Conservation (phyloP, 2,113 vertebrate genomes). For the Nipponia nippon region DNA sequence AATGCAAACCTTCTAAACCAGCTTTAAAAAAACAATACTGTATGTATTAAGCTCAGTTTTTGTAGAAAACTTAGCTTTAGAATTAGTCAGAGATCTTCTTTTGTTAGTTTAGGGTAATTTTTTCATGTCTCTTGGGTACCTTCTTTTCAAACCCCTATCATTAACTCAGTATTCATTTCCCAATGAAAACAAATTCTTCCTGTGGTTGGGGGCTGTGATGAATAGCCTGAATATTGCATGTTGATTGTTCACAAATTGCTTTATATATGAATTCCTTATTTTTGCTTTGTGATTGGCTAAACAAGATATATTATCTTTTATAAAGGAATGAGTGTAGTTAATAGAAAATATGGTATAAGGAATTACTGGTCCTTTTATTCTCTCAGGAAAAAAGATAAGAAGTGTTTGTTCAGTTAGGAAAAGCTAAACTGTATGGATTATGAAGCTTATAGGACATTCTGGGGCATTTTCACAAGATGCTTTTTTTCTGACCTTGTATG, state of each 20-base stretch:
- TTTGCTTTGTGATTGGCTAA: not conserved
- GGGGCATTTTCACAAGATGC: not conserved
- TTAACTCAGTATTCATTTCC: not conserved
- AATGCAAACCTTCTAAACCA: not conserved
- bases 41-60: not conserved
- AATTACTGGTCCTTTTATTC: not conserved
- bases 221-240: not conserved
- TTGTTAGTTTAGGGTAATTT: not conserved
- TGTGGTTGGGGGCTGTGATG: not conserved
- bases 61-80: not conserved
- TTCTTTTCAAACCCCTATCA: not conserved
- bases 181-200: not conserved
- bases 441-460: not conserved
- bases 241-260: not conserved
- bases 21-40: not conserved
- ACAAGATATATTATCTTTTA: not conserved
- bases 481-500: not conserved
- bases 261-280: not conserved
- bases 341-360: not conserved
- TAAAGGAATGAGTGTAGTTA: not conserved
- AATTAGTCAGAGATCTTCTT: not conserved
- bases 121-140: not conserved
- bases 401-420: not conserved
- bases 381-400: not conserved
- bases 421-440: not conserved